phyloP scores from a whole-genome alignment of 2,113 vertebrate species.

The Crocuta crocuta region DNA sequence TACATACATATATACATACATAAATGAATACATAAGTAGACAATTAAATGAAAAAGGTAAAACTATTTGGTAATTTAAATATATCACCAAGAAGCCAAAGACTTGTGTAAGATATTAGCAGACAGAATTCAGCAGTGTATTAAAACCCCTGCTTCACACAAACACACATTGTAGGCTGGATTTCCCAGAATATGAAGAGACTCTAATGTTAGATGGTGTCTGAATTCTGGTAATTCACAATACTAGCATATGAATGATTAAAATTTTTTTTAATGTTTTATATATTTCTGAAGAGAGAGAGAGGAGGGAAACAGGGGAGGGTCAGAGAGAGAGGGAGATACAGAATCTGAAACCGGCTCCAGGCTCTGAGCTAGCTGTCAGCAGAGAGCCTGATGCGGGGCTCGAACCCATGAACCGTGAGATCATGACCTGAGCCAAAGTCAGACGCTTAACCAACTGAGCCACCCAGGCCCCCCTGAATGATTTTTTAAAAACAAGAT shows the following conservation, averaged over 20 bases:
- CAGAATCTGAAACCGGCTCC: too few relatives aligned
- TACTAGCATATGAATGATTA: neutral
- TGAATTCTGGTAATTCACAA: neutral
- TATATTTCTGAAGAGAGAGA: too few relatives aligned
- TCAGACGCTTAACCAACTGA: too few relatives aligned
- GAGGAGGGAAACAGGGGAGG: too few relatives aligned
- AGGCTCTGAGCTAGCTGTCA: too few relatives aligned
- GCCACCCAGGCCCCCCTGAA: too few relatives aligned
- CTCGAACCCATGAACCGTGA: too few relatives aligned
- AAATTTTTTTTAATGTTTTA: too few relatives aligned
- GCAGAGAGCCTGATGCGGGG: too few relatives aligned
- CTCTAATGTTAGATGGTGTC: neutral
- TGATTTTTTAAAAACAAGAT: neutral
- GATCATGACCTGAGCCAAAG: too few relatives aligned
- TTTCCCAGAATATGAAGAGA: neutral
- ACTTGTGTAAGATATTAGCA: neutral
- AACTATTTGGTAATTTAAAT: neutral
- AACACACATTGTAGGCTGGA: neutral
- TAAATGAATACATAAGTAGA: neutral
- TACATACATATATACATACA: neutral
- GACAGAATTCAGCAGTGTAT: neutral
- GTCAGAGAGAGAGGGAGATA: too few relatives aligned
- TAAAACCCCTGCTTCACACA: neutral
- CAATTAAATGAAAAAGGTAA: neutral
- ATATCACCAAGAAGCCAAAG: neutral